Evolutionary conservation across 2,113 vertebrate species (phyloP).

Genomic region (Maccullochella peelii): DNA sequence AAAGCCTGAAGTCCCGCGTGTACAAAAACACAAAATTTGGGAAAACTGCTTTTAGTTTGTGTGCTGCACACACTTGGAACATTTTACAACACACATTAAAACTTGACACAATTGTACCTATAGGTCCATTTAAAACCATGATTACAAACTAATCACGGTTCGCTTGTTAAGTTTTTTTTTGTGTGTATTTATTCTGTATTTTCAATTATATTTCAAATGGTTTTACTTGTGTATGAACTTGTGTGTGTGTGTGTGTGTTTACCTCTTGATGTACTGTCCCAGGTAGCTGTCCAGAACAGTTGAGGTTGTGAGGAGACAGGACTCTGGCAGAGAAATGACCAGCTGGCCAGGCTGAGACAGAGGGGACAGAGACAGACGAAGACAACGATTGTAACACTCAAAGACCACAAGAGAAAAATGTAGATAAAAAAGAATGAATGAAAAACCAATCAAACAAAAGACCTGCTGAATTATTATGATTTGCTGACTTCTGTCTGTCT

Average conservation of each 20-base stretch:
- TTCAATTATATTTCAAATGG: neutral
- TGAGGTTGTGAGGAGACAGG: conserved; percentile 91
- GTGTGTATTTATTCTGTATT: too few relatives aligned
- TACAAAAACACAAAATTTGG: too few relatives aligned
- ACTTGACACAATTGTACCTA: neutral
- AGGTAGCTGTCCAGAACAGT: conserved; percentile 90
- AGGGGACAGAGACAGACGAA: neutral
- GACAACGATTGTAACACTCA: neutral
- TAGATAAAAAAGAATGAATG: neutral
- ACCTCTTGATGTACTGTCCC: conserved; percentile 89
- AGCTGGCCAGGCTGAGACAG: conserved; percentile 85
- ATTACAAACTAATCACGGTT: too few relatives aligned
- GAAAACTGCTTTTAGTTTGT: neutral
- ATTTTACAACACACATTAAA: neutral
- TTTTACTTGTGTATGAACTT: neutral
- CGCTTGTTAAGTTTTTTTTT: too few relatives aligned
- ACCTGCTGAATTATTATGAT: neutral
- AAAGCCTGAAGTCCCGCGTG: too few relatives aligned
- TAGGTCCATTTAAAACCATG: neutral
- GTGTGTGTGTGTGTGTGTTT: conserved; percentile 29
- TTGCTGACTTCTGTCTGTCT: neutral
- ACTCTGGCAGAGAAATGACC: conserved; percentile 91
- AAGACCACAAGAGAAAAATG: neutral
- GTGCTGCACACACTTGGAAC: neutral
- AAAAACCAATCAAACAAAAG: neutral